A percentile compares a stretch with the other conserved stretches of the same genome.
These are phyloP conservation scores for Parnassius apollo DNA, from an alignment of 2,888 invertebrate species.

Conservation along the genomic window DNA sequence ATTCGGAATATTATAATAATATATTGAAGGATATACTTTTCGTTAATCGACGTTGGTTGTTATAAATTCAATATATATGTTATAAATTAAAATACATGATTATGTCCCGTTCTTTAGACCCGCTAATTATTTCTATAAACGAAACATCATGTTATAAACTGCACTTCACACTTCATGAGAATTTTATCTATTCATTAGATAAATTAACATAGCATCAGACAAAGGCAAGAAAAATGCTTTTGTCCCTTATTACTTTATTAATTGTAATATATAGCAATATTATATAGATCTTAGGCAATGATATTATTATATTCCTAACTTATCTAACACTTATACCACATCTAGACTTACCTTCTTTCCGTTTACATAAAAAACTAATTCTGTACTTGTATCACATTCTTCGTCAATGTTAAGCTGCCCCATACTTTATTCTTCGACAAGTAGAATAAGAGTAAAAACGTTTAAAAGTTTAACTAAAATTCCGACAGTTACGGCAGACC, in stretches of 20 bases:
- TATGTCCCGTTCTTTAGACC: too few species aligned
- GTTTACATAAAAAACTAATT: conserved; percentile 74
- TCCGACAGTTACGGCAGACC: conserved; percentile 16
- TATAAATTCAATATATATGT: too few species aligned
- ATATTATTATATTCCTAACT: not conserved
- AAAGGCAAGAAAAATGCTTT: conserved; percentile 6
- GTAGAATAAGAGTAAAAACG: conserved; percentile 23
- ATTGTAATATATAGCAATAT: conserved; percentile 15
- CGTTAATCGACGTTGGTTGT: too few species aligned
- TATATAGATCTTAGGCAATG: not conserved
- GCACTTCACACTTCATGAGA: too few species aligned
- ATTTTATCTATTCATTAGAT: too few species aligned
- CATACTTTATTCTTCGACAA: conserved; percentile 39
- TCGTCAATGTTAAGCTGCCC: conserved; percentile 62
- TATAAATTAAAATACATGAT: too few species aligned
- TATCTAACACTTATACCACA: too few species aligned
- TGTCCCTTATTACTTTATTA: conserved; percentile 7
- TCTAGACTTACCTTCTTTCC: conserved; percentile 67
- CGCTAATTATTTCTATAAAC: too few species aligned
- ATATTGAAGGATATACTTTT: too few species aligned
- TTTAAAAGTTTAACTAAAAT: conserved; percentile 12
- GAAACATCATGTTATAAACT: too few species aligned
- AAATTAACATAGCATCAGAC: not conserved
- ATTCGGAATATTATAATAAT: too few species aligned
- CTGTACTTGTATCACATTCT: conserved; percentile 52